These are phyloP conservation scores for Smutsia gigantea DNA, from an alignment of 2,797 vertebrate species.

Conservation along the genomic window DNA sequence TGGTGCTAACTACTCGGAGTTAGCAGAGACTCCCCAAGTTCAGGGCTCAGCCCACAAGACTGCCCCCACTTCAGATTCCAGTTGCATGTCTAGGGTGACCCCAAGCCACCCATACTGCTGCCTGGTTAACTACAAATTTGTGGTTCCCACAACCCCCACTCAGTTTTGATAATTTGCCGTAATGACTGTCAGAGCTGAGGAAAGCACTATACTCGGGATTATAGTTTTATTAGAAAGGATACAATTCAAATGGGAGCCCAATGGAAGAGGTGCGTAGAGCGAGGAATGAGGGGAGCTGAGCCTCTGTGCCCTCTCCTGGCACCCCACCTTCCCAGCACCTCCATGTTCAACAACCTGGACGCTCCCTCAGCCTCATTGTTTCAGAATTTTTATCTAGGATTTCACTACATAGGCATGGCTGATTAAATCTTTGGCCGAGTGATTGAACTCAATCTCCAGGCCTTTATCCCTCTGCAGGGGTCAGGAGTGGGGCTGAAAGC, in stretches of 20 bases:
- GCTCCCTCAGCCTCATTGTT: background rate
- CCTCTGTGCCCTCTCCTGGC: rapidly evolving
- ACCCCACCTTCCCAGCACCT: too few species aligned
- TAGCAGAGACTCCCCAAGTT: too few species aligned
- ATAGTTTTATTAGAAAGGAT: background rate
- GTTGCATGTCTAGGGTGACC: background rate
- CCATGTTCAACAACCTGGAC: background rate
- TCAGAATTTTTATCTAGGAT: background rate
- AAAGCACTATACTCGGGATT: background rate
- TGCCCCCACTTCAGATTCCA: rapidly evolving
- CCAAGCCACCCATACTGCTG: background rate
- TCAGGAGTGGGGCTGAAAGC: background rate
- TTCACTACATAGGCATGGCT: background rate
- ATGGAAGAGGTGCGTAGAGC: background rate
- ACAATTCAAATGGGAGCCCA: background rate
- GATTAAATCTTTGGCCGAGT: background rate
- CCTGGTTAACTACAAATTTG: background rate
- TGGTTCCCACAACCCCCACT: background rate
- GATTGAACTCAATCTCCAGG: background rate
- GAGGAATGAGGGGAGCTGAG: background rate
- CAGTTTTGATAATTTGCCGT: background rate
- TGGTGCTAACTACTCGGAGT: background rate
- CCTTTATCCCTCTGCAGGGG: background rate
- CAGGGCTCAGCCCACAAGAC: background rate
- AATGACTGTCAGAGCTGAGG: background rate